Conservation (phyloP, 2,113 vertebrate species). For the Hypomesus transpacificus region DNA sequence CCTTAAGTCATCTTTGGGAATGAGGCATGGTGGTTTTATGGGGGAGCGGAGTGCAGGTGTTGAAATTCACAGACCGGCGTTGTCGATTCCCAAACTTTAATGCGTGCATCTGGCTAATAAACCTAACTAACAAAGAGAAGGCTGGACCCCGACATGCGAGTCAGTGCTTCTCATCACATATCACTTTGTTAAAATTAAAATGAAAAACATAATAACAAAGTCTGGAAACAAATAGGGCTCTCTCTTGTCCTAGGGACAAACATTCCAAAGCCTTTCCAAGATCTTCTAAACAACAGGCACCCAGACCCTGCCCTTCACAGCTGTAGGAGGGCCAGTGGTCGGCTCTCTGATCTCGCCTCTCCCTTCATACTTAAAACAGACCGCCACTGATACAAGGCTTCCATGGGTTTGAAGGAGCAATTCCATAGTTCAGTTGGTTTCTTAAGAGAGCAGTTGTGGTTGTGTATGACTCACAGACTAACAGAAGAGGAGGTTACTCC, state of each 20-base stretch:
- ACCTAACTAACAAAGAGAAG: conserved; percentile 40
- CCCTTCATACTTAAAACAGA: conserved; percentile 60
- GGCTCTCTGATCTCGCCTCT: conserved; percentile 55
- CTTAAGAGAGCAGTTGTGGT: conserved; percentile 26
- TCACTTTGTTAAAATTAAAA: conserved; percentile 46
- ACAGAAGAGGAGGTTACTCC: conserved; percentile 48
- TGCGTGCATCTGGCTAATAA: conserved; percentile 67
- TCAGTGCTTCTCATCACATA: conserved; percentile 44
- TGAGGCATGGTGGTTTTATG: background rate
- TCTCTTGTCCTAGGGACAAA: conserved; percentile 14
- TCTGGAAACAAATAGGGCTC: conserved; percentile 14
- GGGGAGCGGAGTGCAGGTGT: conserved; percentile 22
- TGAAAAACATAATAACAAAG: conserved; percentile 33
- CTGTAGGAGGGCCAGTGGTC: conserved; percentile 26
- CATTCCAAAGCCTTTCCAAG: conserved; percentile 13
- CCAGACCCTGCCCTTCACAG: conserved; percentile 17
- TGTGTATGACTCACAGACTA: conserved; percentile 24
- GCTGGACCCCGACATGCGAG: conserved; percentile 22
- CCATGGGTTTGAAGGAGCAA: conserved; percentile 51
- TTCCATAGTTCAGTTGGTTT: conserved; percentile 39
- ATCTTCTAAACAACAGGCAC: background rate
- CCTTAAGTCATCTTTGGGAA: conserved; percentile 4
- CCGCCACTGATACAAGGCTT: conserved; percentile 51
- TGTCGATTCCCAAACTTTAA: conserved; percentile 53
- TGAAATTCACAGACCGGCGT: conserved; percentile 51